A percentile compares a stretch with the other conserved stretches of the same genome.
Conservation (phyloP, 2,113 vertebrate genomes). For the Micromys minutus region DNA sequence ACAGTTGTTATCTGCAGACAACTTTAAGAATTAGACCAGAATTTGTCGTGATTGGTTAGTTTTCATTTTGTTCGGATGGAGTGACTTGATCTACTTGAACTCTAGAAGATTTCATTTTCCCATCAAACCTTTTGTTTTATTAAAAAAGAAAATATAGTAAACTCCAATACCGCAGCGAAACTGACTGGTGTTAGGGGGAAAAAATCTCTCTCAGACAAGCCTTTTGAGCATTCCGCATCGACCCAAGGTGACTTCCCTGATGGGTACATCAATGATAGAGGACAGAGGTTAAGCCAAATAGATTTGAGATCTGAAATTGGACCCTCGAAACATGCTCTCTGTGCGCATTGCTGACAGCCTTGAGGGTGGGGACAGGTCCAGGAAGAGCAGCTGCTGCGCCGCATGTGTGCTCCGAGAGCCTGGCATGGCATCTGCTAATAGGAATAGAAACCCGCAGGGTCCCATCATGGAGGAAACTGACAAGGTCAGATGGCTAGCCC, state of each 20-base stretch:
- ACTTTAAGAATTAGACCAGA: conserved; percentile 36
- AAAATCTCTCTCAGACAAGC: background rate
- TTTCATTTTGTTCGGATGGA: conserved; percentile 58
- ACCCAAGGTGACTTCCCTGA: conserved; percentile 66
- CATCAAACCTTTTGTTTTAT: conserved; percentile 47
- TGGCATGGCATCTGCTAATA: background rate
- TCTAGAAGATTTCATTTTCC: conserved; percentile 34
- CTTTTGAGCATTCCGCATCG: conserved; percentile 32
- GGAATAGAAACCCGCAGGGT: background rate
- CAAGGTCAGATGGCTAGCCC: background rate
- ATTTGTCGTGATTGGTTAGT: conserved; percentile 59
- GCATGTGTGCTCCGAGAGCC: background rate
- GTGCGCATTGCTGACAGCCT: background rate
- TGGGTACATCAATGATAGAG: conserved; percentile 37
- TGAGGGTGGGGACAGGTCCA: background rate
- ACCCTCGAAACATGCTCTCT: background rate
- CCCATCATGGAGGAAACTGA: background rate
- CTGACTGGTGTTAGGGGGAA: background rate
- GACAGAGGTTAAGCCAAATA: conserved; percentile 63
- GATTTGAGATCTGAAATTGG: conserved; percentile 66
- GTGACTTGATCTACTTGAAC: conserved; percentile 34
- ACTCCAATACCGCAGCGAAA: conserved; percentile 25
- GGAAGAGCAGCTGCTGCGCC: background rate
- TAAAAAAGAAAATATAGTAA: background rate
- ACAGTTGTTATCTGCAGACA: background rate